Percentiles rank a stretch among this genome's conserved stretches.
phyloP scores from a whole-genome alignment of 2,113 vertebrate species.

The Nyctereutes procyonoides region DNA sequence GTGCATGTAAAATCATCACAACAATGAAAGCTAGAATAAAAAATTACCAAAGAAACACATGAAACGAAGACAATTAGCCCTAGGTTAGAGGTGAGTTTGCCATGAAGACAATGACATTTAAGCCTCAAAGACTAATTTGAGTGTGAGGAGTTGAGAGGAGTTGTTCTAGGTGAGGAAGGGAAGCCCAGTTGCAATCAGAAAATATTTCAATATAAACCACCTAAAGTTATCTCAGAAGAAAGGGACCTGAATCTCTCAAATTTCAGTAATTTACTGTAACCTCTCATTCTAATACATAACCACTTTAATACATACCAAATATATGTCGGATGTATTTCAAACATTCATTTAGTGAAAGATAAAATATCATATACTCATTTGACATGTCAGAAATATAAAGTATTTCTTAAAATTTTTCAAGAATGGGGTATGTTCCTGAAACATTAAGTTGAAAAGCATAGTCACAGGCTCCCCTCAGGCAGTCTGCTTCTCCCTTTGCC shows the following conservation, averaged over 20 bases:
- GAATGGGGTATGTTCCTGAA: not conserved
- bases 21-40: not conserved
- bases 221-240: not conserved
- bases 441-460: conserved; percentile 28
- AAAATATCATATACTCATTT: not conserved
- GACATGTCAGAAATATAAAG: conserved; percentile 32
- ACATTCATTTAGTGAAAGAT: conserved; percentile 14
- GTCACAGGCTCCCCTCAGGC: too few relatives aligned
- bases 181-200: not conserved
- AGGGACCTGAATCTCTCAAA: not conserved
- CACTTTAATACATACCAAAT: not conserved
- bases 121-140: not conserved
- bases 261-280: not conserved
- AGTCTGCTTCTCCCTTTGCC: too few relatives aligned
- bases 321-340: not conserved
- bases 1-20: not conserved
- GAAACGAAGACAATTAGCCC: not conserved
- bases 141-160: not conserved
- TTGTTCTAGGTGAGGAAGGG: not conserved
- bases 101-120: not conserved
- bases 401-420: conserved; percentile 27
- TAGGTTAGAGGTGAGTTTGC: not conserved
- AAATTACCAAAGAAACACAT: not conserved
- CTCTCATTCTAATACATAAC: not conserved
- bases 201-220: conserved; percentile 29